Percentiles rank a stretch among this genome's conserved stretches.
phyloP scores from a whole-genome alignment of 1,140 invertebrate genomes.

The Leptopilina clavipes region DNA sequence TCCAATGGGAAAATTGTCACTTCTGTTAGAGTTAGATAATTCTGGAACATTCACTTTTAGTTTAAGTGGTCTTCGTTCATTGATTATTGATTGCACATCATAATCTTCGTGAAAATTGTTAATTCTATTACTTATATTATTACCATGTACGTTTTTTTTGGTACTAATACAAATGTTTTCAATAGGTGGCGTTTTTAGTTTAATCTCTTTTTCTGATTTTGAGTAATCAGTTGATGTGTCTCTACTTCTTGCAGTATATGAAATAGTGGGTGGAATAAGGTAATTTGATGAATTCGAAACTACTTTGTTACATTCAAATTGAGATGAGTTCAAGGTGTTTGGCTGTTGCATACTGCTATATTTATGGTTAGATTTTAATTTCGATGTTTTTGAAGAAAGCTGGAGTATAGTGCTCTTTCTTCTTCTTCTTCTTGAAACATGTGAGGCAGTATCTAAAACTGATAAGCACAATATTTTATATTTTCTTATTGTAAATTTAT shows the following conservation, averaged over 20 bases:
- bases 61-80: constrained; percentile 69
- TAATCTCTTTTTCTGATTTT: constrained; percentile 47
- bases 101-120: constrained; percentile 54
- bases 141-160: constrained; percentile 41
- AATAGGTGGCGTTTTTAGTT: constrained; percentile 48
- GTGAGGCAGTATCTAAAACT: constrained; percentile 60
- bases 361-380: background rate
- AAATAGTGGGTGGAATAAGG: constrained; percentile 49
- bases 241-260: constrained; percentile 47
- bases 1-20: background rate
- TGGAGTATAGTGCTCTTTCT: background rate
- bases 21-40: constrained; percentile 41
- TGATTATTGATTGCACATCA: constrained; percentile 72
- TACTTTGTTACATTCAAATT: background rate
- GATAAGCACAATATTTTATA: background rate
- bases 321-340: background rate
- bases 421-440: constrained; percentile 60
- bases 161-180: constrained; percentile 50
- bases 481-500: no score
- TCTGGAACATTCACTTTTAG: constrained; percentile 52
- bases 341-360: background rate
- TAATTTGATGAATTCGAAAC: constrained; percentile 45
- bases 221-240: constrained; percentile 46
- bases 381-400: background rate
- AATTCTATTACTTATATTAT: constrained; percentile 46